These are phyloP conservation scores for Aleiodes testaceus DNA, from an alignment of 2,888 invertebrate genomes.

Conservation along the genomic window DNA sequence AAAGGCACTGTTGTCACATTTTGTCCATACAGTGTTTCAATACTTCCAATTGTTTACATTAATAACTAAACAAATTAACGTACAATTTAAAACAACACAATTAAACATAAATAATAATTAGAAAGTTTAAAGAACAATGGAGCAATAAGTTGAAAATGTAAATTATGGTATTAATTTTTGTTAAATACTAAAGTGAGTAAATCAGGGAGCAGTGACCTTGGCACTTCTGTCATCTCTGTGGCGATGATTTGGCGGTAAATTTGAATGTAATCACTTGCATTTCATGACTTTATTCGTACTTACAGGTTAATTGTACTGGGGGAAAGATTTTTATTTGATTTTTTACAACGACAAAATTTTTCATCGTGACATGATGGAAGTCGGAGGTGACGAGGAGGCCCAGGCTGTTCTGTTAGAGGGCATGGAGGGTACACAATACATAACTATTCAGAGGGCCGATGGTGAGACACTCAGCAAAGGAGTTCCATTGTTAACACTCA, in stretches of 20 bases:
- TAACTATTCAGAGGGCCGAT: constrained; percentile 71
- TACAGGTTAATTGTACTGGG: neutral
- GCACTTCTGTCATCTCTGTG: constrained; percentile 62
- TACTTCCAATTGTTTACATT: constrained; percentile 70
- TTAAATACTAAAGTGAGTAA: constrained; percentile 42
- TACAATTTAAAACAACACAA: neutral
- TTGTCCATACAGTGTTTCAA: constrained; percentile 72
- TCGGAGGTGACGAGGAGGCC: constrained; percentile 67
- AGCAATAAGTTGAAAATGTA: constrained; percentile 43
- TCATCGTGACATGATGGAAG: constrained; percentile 61
- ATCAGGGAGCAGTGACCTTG: constrained; percentile 69
- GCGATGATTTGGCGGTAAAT: constrained; percentile 58
- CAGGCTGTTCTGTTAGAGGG: constrained; percentile 68
- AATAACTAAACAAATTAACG: constrained; percentile 43
- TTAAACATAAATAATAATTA: neutral
- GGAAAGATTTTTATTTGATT: neutral
- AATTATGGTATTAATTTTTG: neutral
- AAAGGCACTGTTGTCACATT: constrained; percentile 72
- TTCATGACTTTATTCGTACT: constrained; percentile 14
- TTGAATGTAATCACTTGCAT: constrained; percentile 50
- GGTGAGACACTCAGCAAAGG: constrained; percentile 67
- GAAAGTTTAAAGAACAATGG: neutral
- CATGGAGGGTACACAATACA: constrained; percentile 71
- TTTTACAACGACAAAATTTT: neutral
- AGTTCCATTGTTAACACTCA: constrained; percentile 67